Conservation (phyloP, 1,140 invertebrate genomes). For the Formica exsecta region DNA sequence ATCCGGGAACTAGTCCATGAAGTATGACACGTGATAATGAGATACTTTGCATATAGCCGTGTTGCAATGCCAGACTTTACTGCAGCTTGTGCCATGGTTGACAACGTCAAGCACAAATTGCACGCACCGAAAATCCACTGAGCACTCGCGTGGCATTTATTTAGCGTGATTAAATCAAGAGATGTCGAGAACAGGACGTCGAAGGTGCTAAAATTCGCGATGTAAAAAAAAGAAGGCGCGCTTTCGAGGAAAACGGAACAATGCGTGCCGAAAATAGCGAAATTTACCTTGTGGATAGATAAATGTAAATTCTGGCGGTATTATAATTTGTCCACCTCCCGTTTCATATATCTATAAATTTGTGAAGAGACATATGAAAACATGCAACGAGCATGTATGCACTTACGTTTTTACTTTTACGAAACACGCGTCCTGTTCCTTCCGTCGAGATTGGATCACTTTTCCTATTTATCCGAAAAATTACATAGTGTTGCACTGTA, state of each 20-base stretch:
- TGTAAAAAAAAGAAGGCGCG: neutral
- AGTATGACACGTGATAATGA: conserved; percentile 56
- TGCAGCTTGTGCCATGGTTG: conserved; percentile 47
- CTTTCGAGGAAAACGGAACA: neutral
- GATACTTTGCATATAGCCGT: conserved; percentile 29
- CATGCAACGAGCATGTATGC: neutral
- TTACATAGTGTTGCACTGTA: neutral
- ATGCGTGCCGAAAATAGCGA: neutral
- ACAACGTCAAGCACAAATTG: conserved; percentile 56
- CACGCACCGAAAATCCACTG: conserved; percentile 19
- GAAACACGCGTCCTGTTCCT: neutral
- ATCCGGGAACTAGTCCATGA: conserved; percentile 41
- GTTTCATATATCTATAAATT: neutral
- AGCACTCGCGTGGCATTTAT: conserved; percentile 36
- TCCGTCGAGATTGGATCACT: neutral
- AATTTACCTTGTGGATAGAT: neutral
- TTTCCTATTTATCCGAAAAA: neutral
- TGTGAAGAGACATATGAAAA: neutral
- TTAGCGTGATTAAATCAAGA: conserved; percentile 31
- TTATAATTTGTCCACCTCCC: neutral
- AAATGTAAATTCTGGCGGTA: neutral
- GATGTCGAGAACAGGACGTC: neutral
- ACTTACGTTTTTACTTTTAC: neutral
- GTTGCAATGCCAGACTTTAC: conserved; percentile 40
- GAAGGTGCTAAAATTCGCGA: neutral